A percentile compares a stretch with the other conserved stretches of the same genome.
Evolutionary conservation across 2,888 invertebrate species (phyloP).

Genomic region (Himalopsyche kuldschensis): DNA sequence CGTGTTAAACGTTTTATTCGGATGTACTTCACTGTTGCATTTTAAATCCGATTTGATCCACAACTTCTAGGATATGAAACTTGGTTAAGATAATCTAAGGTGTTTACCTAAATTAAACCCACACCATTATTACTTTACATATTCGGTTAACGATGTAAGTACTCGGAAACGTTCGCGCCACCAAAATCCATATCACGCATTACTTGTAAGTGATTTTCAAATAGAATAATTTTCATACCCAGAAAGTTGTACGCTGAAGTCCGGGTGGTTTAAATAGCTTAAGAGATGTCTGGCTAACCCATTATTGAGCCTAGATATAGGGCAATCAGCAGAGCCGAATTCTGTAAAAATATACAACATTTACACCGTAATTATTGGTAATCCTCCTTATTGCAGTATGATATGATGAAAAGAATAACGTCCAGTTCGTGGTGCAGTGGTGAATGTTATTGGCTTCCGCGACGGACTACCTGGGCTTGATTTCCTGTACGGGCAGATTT

Average conservation of each 20-base stretch:
- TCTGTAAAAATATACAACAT: neutral
- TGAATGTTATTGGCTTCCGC: too few species aligned
- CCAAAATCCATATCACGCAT: neutral
- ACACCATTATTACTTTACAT: neutral
- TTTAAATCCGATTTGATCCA: too few species aligned
- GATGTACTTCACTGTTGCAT: too few species aligned
- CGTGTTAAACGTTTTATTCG: too few species aligned
- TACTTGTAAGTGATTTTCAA: constrained; percentile 34
- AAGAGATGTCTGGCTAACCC: constrained; percentile 17
- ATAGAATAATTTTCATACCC: constrained; percentile 32
- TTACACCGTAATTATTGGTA: too few species aligned
- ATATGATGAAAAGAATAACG: too few species aligned
- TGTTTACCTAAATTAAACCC: neutral
- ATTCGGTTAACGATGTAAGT: neutral
- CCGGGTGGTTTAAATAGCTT: constrained; percentile 16
- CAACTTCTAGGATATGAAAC: too few species aligned
- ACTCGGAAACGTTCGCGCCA: neutral
- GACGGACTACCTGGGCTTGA: too few species aligned
- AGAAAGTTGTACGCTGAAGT: constrained; percentile 22
- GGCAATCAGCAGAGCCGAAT: neutral
- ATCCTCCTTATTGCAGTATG: too few species aligned
- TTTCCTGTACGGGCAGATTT: too few species aligned
- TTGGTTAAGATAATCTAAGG: too few species aligned
- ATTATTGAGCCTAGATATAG: constrained; percentile 30
- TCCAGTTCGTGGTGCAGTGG: too few species aligned